Evolutionary conservation across 2,888 invertebrate species (phyloP).

Genomic region (Drosophila mimetica): DNA sequence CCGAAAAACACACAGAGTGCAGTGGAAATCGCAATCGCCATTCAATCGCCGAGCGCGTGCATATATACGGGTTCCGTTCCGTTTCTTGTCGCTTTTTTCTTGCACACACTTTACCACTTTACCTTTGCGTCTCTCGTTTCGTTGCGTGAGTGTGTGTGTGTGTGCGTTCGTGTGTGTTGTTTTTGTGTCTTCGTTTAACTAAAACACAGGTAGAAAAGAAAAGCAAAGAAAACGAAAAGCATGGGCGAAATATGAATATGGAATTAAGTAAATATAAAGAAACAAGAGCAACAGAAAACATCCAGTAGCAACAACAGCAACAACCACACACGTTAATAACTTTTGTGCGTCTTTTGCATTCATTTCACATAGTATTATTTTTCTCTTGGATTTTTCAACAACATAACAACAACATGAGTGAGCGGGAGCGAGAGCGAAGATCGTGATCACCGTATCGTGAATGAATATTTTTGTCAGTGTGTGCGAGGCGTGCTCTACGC

Average conservation of each 20-base stretch:
- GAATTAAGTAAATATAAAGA: constrained; percentile 52
- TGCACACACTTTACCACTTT: constrained; percentile 65
- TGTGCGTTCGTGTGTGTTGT: constrained; percentile 52
- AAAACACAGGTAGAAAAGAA: constrained; percentile 65
- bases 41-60: constrained; percentile 64
- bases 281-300: constrained; percentile 33
- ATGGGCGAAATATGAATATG: constrained; percentile 50
- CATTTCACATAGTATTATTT: constrained; percentile 72
- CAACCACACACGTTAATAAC: constrained; percentile 65
- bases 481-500: constrained; percentile 43
- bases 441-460: constrained; percentile 72
- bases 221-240: constrained; percentile 41
- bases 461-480: constrained; percentile 73
- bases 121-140: constrained; percentile 55
- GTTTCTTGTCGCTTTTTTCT: constrained; percentile 63
- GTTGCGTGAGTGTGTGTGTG: constrained; percentile 34
- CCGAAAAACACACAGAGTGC: constrained; percentile 34
- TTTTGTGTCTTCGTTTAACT: constrained; percentile 70
- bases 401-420: constrained; percentile 55
- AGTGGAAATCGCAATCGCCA: constrained; percentile 19
- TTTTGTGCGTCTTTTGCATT: constrained; percentile 70
- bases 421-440: constrained; percentile 66
- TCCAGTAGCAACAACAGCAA: constrained; percentile 11
- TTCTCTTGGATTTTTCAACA: constrained; percentile 65
- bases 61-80: constrained; percentile 72